Percentiles rank a stretch among this genome's conserved stretches.
Evolutionary conservation across 1,140 invertebrate species (phyloP).

Genomic region (Diabrotica virgifera): DNA sequence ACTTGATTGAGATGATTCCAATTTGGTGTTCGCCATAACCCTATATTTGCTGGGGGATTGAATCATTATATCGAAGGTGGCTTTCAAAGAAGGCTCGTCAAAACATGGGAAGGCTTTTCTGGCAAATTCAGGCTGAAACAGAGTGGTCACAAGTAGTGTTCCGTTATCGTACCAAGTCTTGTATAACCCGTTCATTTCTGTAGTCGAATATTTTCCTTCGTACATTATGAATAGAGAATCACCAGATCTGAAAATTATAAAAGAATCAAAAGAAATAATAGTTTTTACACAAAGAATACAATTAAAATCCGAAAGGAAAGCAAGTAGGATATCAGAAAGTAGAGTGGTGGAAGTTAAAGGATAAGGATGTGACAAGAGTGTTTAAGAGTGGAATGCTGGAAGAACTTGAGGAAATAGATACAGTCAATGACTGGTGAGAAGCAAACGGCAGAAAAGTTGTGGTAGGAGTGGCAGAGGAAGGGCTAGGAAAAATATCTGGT

Average conservation of each 20-base stretch:
- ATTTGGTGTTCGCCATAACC: slow-evolving; percentile 6
- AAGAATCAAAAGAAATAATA: neutral
- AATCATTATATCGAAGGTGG: slow-evolving; percentile 70
- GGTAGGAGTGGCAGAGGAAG: too few relatives aligned
- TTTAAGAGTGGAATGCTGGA: too few relatives aligned
- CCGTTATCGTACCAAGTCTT: slow-evolving; percentile 23
- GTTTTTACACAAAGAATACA: too few relatives aligned
- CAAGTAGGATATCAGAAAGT: too few relatives aligned
- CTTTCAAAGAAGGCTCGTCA: slow-evolving; percentile 84
- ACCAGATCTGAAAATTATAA: neutral
- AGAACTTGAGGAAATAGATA: too few relatives aligned
- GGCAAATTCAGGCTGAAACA: slow-evolving; percentile 81
- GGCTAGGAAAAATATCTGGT: too few relatives aligned
- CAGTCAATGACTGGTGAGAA: too few relatives aligned
- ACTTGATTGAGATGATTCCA: too few relatives aligned
- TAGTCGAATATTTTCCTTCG: slow-evolving; percentile 8
- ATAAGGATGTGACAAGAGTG: too few relatives aligned
- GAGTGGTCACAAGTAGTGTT: slow-evolving; percentile 56
- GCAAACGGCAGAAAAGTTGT: too few relatives aligned
- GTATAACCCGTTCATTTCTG: slow-evolving; percentile 27
- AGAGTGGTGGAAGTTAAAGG: too few relatives aligned
- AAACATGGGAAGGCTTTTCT: slow-evolving; percentile 85
- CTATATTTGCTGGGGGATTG: slow-evolving; percentile 2
- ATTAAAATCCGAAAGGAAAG: too few relatives aligned
- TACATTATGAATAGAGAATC: neutral